Evolutionary conservation across 2,888 invertebrate species (phyloP), one percentile per base, ranked within the genome.

Genomic region (Drosophila multiciliata): DNA sequence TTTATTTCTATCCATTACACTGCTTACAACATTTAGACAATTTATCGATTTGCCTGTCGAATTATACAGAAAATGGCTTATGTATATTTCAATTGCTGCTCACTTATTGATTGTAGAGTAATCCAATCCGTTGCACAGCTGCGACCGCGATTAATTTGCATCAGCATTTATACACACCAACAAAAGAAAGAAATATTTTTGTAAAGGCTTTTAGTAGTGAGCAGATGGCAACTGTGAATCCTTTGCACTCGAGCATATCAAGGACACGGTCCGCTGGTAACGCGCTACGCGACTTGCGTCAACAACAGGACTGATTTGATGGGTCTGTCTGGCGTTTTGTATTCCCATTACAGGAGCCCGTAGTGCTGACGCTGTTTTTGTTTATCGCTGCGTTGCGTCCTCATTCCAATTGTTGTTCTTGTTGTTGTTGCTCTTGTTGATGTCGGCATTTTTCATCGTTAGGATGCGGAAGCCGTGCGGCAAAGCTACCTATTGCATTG

Each of bases 11-110:
- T 74, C 66, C 69, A 57, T 57, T 57, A 57, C 32, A 57, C 32
- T 42, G 32, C 20, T 29, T 32, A 57, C 48, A 59, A 59, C 53
- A 60, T 49, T 78, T 69, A 59, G 83, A 63, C 75, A 53, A 69
- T 86, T 88, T 87, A 87, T 87, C 87, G 87, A 87, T 87, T 88
- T 88, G 82, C 67, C 73, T 72, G 78, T 78, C 83, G 49, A 78
- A 80, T 72, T 76, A 68, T 78, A 66, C 32, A 67, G 32, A 42
- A 78, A 77, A 75, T 73, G 45, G 26, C 55, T 73, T 48, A 66
- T 67, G 67, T 66, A 74, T 76, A 76, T 68, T 75, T 80, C 32
- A 59, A 67, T 49, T 33, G 45, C n/a, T 20, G 54, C 78, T 74
- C 73, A 77, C 73, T 77, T 77, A 78, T 77, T 77, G 76, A 76